Evolutionary conservation across 2,888 invertebrate species (phyloP).

Genomic region (Arge pagana): DNA sequence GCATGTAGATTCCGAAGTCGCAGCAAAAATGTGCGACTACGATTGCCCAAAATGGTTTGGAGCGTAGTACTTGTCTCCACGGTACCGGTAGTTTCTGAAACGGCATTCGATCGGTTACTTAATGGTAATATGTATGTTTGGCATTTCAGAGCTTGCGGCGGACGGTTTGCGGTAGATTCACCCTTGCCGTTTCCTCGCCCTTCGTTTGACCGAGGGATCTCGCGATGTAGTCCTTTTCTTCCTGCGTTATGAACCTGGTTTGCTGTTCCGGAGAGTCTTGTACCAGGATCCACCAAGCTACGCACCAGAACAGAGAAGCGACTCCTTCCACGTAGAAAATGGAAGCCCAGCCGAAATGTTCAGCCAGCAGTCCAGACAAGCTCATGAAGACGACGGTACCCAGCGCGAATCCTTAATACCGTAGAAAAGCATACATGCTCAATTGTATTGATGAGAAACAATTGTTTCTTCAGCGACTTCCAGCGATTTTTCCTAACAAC

Average conservation of each 20-base stretch:
- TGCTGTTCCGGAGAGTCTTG: slow-evolving; percentile 55
- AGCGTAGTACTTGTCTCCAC: slow-evolving; percentile 58
- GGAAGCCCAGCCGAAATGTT: slow-evolving; percentile 44
- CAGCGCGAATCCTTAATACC: no score
- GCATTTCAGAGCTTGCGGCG: background rate
- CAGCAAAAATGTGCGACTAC: slow-evolving; percentile 57
- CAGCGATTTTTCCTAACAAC: no score
- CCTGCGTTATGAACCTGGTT: slow-evolving; percentile 49
- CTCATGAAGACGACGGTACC: slow-evolving; percentile 53
- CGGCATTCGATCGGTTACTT: no score
- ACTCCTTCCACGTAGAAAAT: slow-evolving; percentile 52
- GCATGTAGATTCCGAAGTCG: slow-evolving; percentile 61
- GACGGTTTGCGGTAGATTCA: no score
- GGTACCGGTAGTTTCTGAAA: no score
- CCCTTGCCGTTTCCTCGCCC: no score
- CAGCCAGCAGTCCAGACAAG: slow-evolving; percentile 48
- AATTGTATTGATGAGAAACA: no score
- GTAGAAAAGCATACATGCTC: no score
- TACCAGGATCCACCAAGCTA: slow-evolving; percentile 44
- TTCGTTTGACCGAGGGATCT: no score
- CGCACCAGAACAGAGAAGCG: slow-evolving; percentile 50
- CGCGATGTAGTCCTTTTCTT: slow-evolving; percentile 52
- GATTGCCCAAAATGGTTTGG: slow-evolving; percentile 58
- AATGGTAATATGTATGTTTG: slow-evolving; percentile 20
- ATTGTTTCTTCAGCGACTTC: no score